Percentiles rank a stretch among this genome's conserved stretches.
Evolutionary conservation across 2,888 invertebrate species (phyloP).

Genomic region (Cacoxenus indagator): DNA sequence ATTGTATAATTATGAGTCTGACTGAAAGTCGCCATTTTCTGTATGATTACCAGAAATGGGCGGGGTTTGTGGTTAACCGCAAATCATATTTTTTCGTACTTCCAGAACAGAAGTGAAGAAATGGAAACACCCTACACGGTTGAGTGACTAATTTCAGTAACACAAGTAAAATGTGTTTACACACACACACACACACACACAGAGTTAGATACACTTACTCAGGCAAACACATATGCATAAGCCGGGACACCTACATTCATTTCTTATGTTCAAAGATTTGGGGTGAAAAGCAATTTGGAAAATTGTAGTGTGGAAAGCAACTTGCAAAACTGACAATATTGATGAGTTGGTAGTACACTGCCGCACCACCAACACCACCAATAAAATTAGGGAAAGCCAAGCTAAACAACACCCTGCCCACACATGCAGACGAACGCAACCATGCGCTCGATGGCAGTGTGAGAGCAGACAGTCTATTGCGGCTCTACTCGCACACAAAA

Average conservation of each 20-base stretch:
- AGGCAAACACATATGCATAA: constrained; percentile 6
- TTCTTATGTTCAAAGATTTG: not conserved
- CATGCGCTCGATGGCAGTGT: not conserved
- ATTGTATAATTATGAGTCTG: not conserved
- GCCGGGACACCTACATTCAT: not conserved
- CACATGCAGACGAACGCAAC: constrained; percentile 13
- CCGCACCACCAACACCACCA: not conserved
- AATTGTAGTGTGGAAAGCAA: not conserved
- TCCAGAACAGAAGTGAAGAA: constrained; percentile 19
- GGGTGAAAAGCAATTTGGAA: not conserved
- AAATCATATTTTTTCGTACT: constrained; percentile 42
- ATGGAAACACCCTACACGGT: constrained; percentile 29
- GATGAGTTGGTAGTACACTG: not conserved
- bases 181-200: constrained; percentile 14
- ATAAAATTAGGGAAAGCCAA: not conserved
- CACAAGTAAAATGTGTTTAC: not conserved
- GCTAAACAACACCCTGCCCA: not conserved
- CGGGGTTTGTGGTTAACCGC: constrained; percentile 49
- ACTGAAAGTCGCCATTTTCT: not conserved
- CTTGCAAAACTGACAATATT: not conserved
- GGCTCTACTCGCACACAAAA: constrained; percentile 42
- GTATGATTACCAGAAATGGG: constrained; percentile 28
- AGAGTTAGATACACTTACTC: constrained; percentile 20
- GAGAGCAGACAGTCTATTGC: not conserved
- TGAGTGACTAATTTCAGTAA: not conserved